Conservation (phyloP, 2,113 vertebrate genomes). For the Dicentrarchus labrax region DNA sequence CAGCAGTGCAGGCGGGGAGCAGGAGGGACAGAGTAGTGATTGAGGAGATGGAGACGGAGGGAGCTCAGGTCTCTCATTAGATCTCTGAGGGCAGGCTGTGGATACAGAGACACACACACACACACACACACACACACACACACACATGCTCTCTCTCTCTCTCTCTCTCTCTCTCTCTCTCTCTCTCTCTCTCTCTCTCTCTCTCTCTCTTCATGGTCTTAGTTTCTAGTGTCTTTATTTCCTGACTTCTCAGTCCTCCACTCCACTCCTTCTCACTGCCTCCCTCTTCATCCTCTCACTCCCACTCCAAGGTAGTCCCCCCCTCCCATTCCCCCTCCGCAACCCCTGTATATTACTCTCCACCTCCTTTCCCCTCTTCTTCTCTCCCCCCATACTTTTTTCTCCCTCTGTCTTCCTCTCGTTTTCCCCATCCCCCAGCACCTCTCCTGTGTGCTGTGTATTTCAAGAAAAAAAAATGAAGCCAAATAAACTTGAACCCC, state of each 20-base stretch:
- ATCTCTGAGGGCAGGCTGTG: conserved; percentile 29
- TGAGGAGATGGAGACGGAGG: conserved; percentile 46
- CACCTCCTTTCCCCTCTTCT: not conserved
- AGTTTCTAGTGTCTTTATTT: conserved; percentile 2
- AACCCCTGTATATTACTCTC: not conserved
- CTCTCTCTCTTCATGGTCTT: not conserved
- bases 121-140: not conserved
- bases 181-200: not conserved
- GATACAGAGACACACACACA: conserved; percentile 8
- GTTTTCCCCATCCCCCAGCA: conserved; percentile 11
- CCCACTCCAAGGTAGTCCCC: conserved; percentile 2
- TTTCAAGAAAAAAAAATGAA: conserved; percentile 71
- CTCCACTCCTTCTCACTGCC: not conserved
- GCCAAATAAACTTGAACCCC: conserved; percentile 79
- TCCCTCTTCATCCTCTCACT: conserved; percentile 1
- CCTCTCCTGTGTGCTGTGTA: conserved; percentile 49
- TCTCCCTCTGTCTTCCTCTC: conserved; percentile 19
- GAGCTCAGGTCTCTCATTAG: conserved; percentile 61
- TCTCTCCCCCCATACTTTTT: conserved; percentile 13
- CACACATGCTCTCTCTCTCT: not conserved
- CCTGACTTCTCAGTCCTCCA: not conserved
- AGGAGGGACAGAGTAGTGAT: conserved; percentile 35
- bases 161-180: not conserved
- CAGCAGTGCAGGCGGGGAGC: conserved; percentile 29
- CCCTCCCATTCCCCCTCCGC: too few species aligned